Percentiles rank a stretch among this genome's conserved stretches.
phyloP scores from a whole-genome alignment of 2,797 vertebrate species.

The Paedocypris micromegethes region DNA sequence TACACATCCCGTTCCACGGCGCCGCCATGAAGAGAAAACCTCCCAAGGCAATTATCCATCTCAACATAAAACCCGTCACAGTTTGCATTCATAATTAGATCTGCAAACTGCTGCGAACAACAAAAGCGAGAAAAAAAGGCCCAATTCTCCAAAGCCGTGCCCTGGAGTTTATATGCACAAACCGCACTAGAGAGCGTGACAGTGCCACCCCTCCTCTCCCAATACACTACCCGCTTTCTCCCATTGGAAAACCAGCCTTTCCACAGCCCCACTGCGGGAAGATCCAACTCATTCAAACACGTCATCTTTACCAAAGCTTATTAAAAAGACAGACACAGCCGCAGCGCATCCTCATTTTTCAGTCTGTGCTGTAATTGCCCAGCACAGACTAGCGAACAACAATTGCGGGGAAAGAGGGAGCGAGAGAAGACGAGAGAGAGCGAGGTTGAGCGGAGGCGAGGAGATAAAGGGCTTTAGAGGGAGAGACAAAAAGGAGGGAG shows the following conservation, averaged over 20 bases:
- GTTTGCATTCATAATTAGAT: slow-evolving; percentile 35
- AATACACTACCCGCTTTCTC: slow-evolving; percentile 64
- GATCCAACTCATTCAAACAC: slow-evolving; percentile 73
- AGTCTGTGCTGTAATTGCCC: slow-evolving; percentile 68
- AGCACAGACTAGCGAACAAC: slow-evolving; percentile 68
- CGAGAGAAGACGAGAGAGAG: neutral
- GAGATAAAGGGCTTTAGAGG: slow-evolving; percentile 53
- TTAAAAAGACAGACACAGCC: slow-evolving; percentile 71
- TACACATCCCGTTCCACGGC: neutral
- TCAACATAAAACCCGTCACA: slow-evolving; percentile 14
- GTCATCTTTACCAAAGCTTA: slow-evolving; percentile 77
- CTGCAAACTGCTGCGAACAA: slow-evolving; percentile 15
- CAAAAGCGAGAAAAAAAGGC: slow-evolving; percentile 26
- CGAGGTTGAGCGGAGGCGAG: slow-evolving; percentile 30
- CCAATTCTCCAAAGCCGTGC: slow-evolving; percentile 10
- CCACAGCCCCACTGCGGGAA: slow-evolving; percentile 64
- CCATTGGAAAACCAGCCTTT: slow-evolving; percentile 66
- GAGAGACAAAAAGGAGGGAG: slow-evolving; percentile 23
- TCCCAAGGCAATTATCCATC: slow-evolving; percentile 17
- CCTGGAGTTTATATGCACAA: slow-evolving; percentile 25
- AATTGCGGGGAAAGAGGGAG: slow-evolving; percentile 59
- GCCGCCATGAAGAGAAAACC: slow-evolving; percentile 13
- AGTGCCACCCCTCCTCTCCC: slow-evolving; percentile 32
- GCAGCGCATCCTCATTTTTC: slow-evolving; percentile 31
- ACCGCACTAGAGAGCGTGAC: neutral